Base-by-base conservation (phyloP, 1,140 invertebrate genomes). In the Drosophila serrata region DNA sequence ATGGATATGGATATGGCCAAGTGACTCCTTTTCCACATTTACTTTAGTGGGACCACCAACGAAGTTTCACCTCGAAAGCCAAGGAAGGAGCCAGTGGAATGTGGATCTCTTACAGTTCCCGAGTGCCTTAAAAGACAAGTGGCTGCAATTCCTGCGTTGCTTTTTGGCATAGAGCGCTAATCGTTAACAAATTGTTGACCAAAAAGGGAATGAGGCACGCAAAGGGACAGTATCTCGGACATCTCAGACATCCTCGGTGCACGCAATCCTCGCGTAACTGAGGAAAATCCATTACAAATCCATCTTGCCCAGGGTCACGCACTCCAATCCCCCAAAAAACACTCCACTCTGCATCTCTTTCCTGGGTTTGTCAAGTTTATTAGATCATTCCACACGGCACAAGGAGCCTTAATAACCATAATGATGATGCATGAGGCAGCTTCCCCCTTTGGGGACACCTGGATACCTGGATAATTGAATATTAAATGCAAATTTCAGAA, bases 121-220 rank as follows among this genome's bases (percentile, higher is more conserved):
- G 51, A 57, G 49, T 42, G 58, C 85, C 70, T 76, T 81, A 77
- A 88, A 77, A 57, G 84, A 60, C 74, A 87, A 87, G 82, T 87
- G 84, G 48, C 56, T 68, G 39, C 59, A 55, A 51, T 55, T 37
- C 8, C 8, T 24, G 19, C 33, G 3, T 7, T 37, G 51, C 43
- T 76, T 79, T 79, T 75, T 45, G 75, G 81, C 75, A 87, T 87
- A 86, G 82, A 69, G 78, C 75, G 84, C 81, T 88, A 88, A 88
- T 88, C 84, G 84, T 88, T 88, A 88, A 88, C 84, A 88, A 88
- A 88, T 88, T 87, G 84, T 81, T 81, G 64, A 63, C 74, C 76
- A 65, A 80, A 80, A 56, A 49, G 27, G 46, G 40, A 75, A 49
- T 46, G 58, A 29, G 67, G 61, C 82, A 82, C 79, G 75, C 75